A percentile compares a stretch with the other conserved stretches of the same genome.
Conservation (phyloP, 2,888 invertebrate species). For the Noctuana brunneofusca region DNA sequence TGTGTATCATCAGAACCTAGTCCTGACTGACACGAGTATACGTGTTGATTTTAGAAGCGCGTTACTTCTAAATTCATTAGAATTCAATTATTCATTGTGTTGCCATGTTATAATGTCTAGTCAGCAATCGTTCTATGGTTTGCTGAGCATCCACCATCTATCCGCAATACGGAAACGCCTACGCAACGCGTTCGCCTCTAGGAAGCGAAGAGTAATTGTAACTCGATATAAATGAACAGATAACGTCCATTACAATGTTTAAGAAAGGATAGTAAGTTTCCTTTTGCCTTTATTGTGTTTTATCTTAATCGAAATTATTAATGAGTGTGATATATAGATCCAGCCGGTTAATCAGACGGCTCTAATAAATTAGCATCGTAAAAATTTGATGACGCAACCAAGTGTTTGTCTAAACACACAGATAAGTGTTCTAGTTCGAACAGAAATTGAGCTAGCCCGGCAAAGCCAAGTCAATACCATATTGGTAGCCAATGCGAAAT, state of each 20-base stretch:
- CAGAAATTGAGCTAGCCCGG: background rate
- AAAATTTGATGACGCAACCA: constrained; percentile 8
- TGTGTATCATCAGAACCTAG: no score
- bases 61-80: no score
- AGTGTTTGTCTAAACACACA: background rate
- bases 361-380: constrained; percentile 7
- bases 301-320: constrained; percentile 35
- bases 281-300: constrained; percentile 38
- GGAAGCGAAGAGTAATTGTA: constrained; percentile 70
- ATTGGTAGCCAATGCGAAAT: no score
- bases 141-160: constrained; percentile 34
- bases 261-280: constrained; percentile 62
- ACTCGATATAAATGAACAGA: constrained; percentile 72
- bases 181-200: constrained; percentile 57
- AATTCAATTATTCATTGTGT: no score
- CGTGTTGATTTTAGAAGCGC: no score
- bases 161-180: constrained; percentile 59
- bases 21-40: no score
- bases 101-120: constrained; percentile 5
- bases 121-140: background rate
- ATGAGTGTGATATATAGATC: constrained; percentile 30
- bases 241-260: constrained; percentile 68
- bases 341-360: constrained; percentile 28
- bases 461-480: background rate
- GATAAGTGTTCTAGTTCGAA: background rate